Evolutionary conservation across 2,113 vertebrate genomes (phyloP).

Genomic region (Cairina moschata): DNA sequence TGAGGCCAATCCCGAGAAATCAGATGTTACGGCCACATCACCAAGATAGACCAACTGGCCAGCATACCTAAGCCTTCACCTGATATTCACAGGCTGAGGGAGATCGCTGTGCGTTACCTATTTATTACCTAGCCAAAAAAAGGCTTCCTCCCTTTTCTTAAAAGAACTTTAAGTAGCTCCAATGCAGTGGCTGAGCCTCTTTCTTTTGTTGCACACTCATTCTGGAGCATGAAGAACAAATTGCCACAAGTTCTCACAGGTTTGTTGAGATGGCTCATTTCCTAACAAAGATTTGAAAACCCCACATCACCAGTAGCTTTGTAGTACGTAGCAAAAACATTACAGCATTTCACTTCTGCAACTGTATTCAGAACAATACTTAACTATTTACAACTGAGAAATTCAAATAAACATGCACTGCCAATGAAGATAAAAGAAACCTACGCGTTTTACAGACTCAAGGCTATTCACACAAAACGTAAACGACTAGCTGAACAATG

Average conservation of each 20-base stretch:
- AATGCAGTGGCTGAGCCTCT: not conserved
- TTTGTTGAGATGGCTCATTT: not conserved
- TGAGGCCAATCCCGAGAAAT: not conserved
- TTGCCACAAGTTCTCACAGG: not conserved
- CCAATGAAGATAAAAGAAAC: not conserved
- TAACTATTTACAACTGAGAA: not conserved
- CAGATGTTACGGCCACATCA: fast-evolving
- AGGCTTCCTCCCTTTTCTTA: not conserved
- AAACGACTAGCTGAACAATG: not conserved
- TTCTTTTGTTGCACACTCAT: not conserved
- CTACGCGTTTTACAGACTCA: not conserved
- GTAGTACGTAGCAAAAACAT: not conserved
- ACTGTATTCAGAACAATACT: not conserved
- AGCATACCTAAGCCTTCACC: not conserved
- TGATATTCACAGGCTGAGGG: not conserved
- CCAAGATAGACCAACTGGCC: not conserved
- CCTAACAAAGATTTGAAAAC: not conserved
- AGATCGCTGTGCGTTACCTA: not conserved
- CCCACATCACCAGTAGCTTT: not conserved
- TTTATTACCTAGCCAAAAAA: not conserved
- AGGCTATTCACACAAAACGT: not conserved
- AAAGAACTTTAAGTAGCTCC: not conserved
- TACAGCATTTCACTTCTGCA: not conserved
- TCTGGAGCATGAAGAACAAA: not conserved
- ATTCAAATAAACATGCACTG: not conserved